A percentile compares a stretch with the other conserved stretches of the same genome.
These are phyloP conservation scores for Delichon dasypus DNA, from an alignment of 2,797 vertebrate species.

Conservation along the genomic window DNA sequence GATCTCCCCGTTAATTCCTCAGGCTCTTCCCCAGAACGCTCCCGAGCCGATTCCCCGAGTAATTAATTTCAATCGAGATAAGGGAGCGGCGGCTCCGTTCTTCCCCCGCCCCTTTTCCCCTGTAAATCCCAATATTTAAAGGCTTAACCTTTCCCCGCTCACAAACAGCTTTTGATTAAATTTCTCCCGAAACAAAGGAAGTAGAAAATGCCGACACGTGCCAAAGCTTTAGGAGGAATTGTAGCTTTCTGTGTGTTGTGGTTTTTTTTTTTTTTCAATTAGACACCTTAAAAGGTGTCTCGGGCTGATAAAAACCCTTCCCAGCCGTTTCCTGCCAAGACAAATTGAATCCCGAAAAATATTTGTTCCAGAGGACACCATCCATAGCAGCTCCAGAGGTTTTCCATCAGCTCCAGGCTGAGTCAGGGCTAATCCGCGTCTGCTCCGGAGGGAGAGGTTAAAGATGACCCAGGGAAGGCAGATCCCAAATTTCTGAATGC, in stretches of 20 bases:
- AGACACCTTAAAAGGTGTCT: conserved; percentile 42
- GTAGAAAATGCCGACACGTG: not conserved
- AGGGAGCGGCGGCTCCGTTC: rapidly evolving
- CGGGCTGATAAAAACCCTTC: not conserved
- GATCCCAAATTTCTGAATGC: not conserved
- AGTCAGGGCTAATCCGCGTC: not conserved
- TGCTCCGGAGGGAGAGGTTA: not conserved
- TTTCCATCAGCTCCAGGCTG: not conserved
- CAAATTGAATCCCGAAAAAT: not conserved
- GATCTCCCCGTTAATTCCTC: not conserved
- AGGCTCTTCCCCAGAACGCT: not conserved
- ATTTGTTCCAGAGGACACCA: not conserved
- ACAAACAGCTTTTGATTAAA: not conserved
- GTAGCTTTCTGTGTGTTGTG: not conserved
- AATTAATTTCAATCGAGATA: not conserved
- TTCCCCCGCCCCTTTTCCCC: not conserved
- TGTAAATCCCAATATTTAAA: not conserved
- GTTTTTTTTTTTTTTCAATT: not conserved
- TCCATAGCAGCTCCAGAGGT: not conserved
- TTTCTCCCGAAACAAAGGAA: not conserved
- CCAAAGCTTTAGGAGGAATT: not conserved
- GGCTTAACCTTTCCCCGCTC: not conserved
- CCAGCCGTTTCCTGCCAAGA: not conserved
- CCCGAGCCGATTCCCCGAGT: not conserved
- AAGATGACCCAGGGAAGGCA: not conserved